Evolutionary conservation across 2,797 vertebrate genomes (phyloP).

Genomic region (Natrix natrix): DNA sequence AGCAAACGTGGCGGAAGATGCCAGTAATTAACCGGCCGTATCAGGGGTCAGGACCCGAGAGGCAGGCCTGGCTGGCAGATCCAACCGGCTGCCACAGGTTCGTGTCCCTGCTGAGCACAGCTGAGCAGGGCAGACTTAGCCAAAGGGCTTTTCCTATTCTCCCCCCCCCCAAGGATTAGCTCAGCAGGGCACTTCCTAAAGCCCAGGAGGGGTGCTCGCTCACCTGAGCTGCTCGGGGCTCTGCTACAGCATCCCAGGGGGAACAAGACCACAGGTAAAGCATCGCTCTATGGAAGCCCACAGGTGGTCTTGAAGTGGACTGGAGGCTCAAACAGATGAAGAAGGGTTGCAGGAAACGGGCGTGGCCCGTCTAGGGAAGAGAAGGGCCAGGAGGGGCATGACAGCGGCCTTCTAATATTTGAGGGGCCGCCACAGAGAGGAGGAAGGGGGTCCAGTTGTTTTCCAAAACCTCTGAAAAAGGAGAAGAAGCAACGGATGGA

Average conservation of each 20-base stretch:
- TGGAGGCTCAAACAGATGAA: no score
- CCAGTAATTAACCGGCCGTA: not conserved
- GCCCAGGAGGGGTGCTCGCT: not conserved
- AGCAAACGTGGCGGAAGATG: not conserved
- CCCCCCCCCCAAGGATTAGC: accelerated
- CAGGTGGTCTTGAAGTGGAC: not conserved
- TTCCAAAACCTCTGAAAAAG: no score
- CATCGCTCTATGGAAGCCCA: no score
- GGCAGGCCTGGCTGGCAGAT: not conserved
- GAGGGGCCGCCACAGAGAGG: no score
- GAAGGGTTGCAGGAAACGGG: no score
- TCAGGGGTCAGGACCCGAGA: not conserved
- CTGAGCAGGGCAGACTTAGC: not conserved
- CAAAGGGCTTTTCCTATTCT: not conserved
- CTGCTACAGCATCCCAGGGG: no score
- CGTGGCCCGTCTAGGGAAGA: no score
- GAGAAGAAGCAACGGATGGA: no score
- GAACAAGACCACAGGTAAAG: not conserved
- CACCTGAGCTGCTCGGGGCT: not conserved
- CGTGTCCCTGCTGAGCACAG: not conserved
- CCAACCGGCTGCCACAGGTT: not conserved
- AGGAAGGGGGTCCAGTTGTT: no score
- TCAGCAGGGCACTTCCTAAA: not conserved
- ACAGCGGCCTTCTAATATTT: accelerated
- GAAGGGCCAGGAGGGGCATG: no score